Evolutionary conservation across 2,888 invertebrate species (phyloP), one percentile per base, ranked within the genome.

Genomic region (Drosophila pegasa): DNA sequence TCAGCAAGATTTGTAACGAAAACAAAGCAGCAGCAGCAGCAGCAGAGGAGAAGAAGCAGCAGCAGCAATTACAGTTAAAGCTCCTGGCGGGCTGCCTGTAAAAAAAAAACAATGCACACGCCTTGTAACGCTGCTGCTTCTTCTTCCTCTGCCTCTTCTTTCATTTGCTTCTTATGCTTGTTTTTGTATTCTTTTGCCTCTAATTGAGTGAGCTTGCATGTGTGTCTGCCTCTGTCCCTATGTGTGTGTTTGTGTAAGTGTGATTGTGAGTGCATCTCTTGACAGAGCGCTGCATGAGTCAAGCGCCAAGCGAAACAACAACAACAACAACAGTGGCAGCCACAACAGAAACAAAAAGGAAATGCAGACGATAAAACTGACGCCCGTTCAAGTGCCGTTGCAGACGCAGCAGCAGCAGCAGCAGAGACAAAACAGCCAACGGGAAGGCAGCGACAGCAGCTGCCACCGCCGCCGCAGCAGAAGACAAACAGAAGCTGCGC

Each of bases 211-310:
- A 77, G 52, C 43, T 37, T 38, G 51, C 31, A 29, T 45, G n/a
- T 48, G 29, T 33, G 37, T 27, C 37, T 47, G 25, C 31, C 52
- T 45, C 31, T 33, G 59, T 31, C 41, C 50, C 27, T 29, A 54
- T 41, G 38, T 29, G 57, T 29, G 40, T 52, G 50, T 59, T 37
- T 47, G 54, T 7, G 29, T 45, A 45, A 45, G 45, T 54, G 37
- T 33, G 58, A 41, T 64, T 51, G 69, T 71, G 63, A 80, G 77
- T 83, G 71, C 74, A 65, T 68, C 75, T 75, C 84, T 69, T 76
- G 64, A 77, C 66, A 58, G 67, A 51, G 71, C 80, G 73, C 84
- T 63, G 87, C 84, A 85, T 85, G 85, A 85, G 88, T 85, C 85
- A 85, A 85, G 85, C 85, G 85, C 85, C 84, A 76, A 75, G 57